phyloP scores from a whole-genome alignment of 2,797 vertebrate species.

The Argentina silus region DNA sequence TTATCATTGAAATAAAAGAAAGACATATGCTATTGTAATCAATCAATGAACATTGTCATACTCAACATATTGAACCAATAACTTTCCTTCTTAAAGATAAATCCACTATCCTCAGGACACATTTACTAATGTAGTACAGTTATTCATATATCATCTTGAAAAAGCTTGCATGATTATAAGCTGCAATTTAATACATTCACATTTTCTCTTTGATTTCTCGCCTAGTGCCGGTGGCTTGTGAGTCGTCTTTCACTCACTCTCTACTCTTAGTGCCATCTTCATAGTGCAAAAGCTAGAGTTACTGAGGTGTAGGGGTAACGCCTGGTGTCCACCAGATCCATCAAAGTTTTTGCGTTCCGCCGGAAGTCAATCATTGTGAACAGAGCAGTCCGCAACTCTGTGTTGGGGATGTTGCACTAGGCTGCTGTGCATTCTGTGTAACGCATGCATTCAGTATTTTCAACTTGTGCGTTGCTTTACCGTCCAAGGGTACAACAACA shows the following conservation, averaged over 20 bases:
- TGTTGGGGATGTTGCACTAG: too few relatives aligned
- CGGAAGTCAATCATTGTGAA: too few relatives aligned
- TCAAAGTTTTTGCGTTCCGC: too few relatives aligned
- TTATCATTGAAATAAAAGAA: not conserved
- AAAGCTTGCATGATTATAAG: constrained; percentile 43
- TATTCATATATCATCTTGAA: constrained; percentile 32
- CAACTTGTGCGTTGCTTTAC: too few relatives aligned
- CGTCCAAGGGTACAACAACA: too few relatives aligned
- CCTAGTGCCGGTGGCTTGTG: constrained; percentile 41
- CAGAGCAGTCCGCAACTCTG: too few relatives aligned
- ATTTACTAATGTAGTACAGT: constrained; percentile 21
- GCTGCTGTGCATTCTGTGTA: too few relatives aligned
- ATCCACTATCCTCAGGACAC: constrained; percentile 4
- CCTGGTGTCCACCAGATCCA: too few relatives aligned
- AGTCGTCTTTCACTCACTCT: constrained; percentile 13
- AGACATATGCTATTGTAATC: not conserved
- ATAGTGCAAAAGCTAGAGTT: constrained; percentile 80
- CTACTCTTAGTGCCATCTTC: constrained; percentile 54
- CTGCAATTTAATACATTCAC: constrained; percentile 58
- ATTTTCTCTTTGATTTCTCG: constrained; percentile 52
- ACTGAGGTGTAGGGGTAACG: constrained; percentile 54
- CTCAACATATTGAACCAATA: not conserved
- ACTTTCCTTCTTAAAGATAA: not conserved
- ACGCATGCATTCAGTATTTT: too few relatives aligned
- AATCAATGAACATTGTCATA: constrained; percentile 9